These are phyloP conservation scores for Parazoanthus swiftii DNA, from an alignment of 92 coral and sea anemone species.

Conservation along the genomic window DNA sequence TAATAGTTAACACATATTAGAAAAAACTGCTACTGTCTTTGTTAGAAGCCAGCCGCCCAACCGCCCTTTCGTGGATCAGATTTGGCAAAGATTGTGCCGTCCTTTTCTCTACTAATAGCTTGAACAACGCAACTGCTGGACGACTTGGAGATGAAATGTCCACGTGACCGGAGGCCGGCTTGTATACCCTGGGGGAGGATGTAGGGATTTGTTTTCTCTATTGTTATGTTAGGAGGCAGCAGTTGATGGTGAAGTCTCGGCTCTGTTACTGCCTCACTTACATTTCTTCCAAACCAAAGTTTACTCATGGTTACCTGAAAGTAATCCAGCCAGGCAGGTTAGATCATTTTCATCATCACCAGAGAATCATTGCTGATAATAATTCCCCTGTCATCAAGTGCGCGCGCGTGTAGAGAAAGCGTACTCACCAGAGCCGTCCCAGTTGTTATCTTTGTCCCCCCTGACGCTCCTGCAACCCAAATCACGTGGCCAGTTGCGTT, in stretches of 20 bases:
- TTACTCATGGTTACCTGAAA: conserved; percentile 69
- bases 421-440: conserved; percentile 85
- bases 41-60: conserved; percentile 70
- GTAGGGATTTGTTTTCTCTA: conserved; percentile 58
- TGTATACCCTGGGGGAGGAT: conserved; percentile 60
- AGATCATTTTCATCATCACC: too few relatives aligned
- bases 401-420: neutral
- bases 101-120: conserved; percentile 62
- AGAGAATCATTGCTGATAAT: too few relatives aligned
- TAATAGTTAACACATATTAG: too few relatives aligned
- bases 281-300: conserved; percentile 79
- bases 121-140: conserved; percentile 68
- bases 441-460: conserved; percentile 93
- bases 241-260: conserved; percentile 85
- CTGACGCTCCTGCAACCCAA: conserved; percentile 93
- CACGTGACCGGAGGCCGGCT: conserved; percentile 59
- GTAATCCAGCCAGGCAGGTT: neutral
- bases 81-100: conserved; percentile 73
- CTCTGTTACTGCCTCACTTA: conserved; percentile 64
- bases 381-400: neutral
- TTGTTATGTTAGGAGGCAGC: conserved; percentile 62
- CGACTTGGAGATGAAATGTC: conserved; percentile 55
- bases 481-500: conserved; percentile 66
- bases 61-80: conserved; percentile 88
- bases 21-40: too few relatives aligned